Base-by-base conservation (phyloP, 2,888 invertebrate species). In the Chaetoderma sp. region DNA sequence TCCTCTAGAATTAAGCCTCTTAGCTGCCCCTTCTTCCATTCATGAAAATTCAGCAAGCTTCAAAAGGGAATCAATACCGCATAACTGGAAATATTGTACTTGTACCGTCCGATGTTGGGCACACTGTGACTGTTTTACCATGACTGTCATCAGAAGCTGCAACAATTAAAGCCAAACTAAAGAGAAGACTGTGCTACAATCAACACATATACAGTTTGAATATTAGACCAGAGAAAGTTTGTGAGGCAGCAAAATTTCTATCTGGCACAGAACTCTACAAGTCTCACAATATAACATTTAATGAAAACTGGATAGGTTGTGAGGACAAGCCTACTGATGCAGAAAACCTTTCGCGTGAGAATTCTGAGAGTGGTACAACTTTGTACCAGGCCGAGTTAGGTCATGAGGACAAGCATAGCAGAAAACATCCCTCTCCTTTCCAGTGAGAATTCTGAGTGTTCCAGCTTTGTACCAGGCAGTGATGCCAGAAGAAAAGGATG, bases 141-240 rank as follows among this genome's bases (percentile, higher is more conserved):
- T 16, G 59, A 28, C 23, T 59, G 10, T 18, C 44, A 21, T 25
- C 16, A 27, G 42, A 56, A 10, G 42, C 57, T 6, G 42, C 28
- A 16, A 56, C 57, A 18, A 56, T 56, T 4, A 56, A 42, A 56
- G 57, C 39, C 13, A 56, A 36, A 4, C 25, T 56, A 3, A 56
- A 56, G 42, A 36, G 45, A 28, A 23, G 44, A 21, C 58, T 49
- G 3, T 2, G 60, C 32, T 49, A 47, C 21, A 49, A 32, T 23
- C 25, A 36, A 54, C 67, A 70, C 61, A 59, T 70, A 0, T 62
- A 67, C 33, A 42, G 59, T 27, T 4, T 67, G 16, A 73, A 62
- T 36, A 65, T 72, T 28, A 10, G 73, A 39, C 73, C 68, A 32
- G 60, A 70, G 36, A 13, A 49, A 27, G 55, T 73, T 16, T n/a